phyloP scores from a whole-genome alignment of 2,113 vertebrate species.

The Actinemys pallida region DNA sequence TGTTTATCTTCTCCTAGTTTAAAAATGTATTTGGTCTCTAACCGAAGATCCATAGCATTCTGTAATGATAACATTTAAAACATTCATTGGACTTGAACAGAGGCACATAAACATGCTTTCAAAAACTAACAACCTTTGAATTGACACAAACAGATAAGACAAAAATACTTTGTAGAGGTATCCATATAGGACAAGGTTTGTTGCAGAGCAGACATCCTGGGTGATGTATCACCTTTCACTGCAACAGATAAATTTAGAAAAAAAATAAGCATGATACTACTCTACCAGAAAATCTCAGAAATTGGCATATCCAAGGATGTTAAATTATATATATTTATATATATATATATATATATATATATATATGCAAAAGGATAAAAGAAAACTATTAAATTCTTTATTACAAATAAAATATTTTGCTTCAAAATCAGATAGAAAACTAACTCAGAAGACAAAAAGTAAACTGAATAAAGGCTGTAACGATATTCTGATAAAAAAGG shows the following conservation, averaged over 20 bases:
- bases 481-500: background rate
- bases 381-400: background rate
- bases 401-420: background rate
- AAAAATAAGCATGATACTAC: accelerated
- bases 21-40: background rate
- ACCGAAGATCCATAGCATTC: background rate
- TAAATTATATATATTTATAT: background rate
- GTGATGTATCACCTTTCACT: background rate
- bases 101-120: background rate
- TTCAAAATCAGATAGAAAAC: background rate
- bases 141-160: background rate
- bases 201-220: background rate
- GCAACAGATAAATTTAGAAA: background rate
- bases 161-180: background rate
- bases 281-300: background rate
- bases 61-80: background rate
- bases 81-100: background rate
- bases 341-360: too few relatives aligned
- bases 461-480: background rate
- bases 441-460: background rate
- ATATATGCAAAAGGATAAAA: background rate
- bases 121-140: background rate
- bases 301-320: background rate
- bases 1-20: background rate
- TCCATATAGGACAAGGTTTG: background rate